A percentile compares a stretch with the other conserved stretches of the same genome.
These are phyloP conservation scores for Tenthredo mesomela DNA, from an alignment of 2,888 invertebrate species.

Conservation along the genomic window DNA sequence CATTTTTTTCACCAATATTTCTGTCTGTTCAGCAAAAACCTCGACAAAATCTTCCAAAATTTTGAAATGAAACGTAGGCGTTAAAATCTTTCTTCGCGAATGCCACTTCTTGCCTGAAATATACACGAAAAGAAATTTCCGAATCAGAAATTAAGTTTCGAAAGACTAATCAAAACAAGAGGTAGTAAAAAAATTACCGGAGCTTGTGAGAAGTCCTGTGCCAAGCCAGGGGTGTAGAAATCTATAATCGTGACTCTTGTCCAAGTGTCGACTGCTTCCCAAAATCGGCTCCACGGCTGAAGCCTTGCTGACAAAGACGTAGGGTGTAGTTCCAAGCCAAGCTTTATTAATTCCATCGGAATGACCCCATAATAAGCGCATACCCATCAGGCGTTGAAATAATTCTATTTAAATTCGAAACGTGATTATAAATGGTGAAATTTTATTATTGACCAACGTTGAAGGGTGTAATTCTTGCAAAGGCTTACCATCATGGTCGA, in stretches of 20 bases:
- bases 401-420: slow-evolving; percentile 73
- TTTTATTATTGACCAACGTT: neutral
- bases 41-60: slow-evolving; percentile 85
- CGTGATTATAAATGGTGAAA: neutral
- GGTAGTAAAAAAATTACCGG: slow-evolving; percentile 68
- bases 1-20: slow-evolving; percentile 80
- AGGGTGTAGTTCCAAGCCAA: slow-evolving; percentile 79
- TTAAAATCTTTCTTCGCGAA: slow-evolving; percentile 82
- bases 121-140: neutral
- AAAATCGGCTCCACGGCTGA: slow-evolving; percentile 80
- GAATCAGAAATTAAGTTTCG: neutral
- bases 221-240: slow-evolving; percentile 82
- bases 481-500: slow-evolving; percentile 81
- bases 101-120: slow-evolving; percentile 81
- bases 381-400: slow-evolving; percentile 79
- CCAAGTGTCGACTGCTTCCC: slow-evolving; percentile 80
- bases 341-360: slow-evolving; percentile 79
- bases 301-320: slow-evolving; percentile 79
- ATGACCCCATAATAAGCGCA: slow-evolving; percentile 79
- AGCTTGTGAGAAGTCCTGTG: slow-evolving; percentile 80
- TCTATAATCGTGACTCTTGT: slow-evolving; percentile 81
- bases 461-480: neutral
- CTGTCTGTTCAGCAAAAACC: slow-evolving; percentile 83
- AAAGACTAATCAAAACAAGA: neutral
- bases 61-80: slow-evolving; percentile 86